Base-by-base conservation (phyloP, 1,140 invertebrate species). In the Campoletis sonorensis region DNA sequence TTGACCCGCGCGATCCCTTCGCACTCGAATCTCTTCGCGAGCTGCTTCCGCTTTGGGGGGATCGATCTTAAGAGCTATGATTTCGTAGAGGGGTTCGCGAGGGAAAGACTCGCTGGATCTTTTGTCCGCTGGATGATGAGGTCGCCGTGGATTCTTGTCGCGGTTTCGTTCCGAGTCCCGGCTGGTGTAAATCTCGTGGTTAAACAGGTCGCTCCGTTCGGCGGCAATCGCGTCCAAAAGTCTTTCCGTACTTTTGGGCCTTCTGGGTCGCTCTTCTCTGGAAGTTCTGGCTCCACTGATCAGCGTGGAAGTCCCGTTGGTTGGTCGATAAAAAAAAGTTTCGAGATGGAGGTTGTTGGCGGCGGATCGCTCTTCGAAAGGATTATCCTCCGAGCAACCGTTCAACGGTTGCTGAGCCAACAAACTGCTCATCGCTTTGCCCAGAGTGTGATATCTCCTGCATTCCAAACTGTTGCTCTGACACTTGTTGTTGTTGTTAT, bases 161-260 rank as follows among this genome's bases (percentile, higher is more conserved):
- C 51, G 49, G 18, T 51, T 51, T 4, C 18, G 49, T 51, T 18
- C 49, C 49, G 1, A 2, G 1, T 51, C 49, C 11, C 49, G 51
- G 5, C 8, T n/a, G n/a, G 16, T 54, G 51, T 54, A 54, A n/a
- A 21, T 21, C 5, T 54, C 51, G 18, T 54, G 51, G n/a, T 16
- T n/a, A n/a, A 54, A 45, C 40, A 45, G n/a, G n/a, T 54, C 51
- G 8, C 51, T 54, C n/a, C 51, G n/a, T 4, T 21, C 61, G 15
- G n/a, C 61, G 27, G 61, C 61, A 4, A 23, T 27, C 80, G 78
- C 10, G 73, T 90, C 89, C 26, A 90, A 83, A 4, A 91, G 78
- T 68, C 88, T 85, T 7, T 91, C 90, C 0, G 90, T 89, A 71
- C 90, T 91, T 68, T 90, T 91, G 0, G 90, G 90, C 58, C 90